A percentile compares a stretch with the other conserved stretches of the same genome.
Conservation (phyloP, 2,888 invertebrate species). For the Drosophila paucipuncta region DNA sequence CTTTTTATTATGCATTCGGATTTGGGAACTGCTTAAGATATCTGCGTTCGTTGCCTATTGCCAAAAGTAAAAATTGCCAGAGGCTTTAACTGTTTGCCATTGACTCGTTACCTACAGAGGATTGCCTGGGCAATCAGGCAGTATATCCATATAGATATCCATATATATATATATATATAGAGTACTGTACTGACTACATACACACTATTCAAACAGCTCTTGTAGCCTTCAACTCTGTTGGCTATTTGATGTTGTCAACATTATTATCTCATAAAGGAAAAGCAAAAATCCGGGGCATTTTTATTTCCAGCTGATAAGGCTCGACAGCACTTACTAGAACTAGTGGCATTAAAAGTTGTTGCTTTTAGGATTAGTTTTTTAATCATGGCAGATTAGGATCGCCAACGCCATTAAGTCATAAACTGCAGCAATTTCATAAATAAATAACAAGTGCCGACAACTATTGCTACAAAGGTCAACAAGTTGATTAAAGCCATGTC, state of each 20-base stretch:
- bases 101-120: slow-evolving; percentile 7
- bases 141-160: neutral
- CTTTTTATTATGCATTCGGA: slow-evolving; percentile 20
- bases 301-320: slow-evolving; percentile 49
- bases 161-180: neutral
- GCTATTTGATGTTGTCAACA: slow-evolving; percentile 62
- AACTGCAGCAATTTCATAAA: slow-evolving; percentile 39
- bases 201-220: neutral
- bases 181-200: neutral
- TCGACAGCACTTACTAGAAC: slow-evolving; percentile 17
- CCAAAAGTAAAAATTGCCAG: slow-evolving; percentile 28
- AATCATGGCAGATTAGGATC: slow-evolving; percentile 36
- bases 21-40: slow-evolving; percentile 7
- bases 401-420: slow-evolving; percentile 51
- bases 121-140: slow-evolving; percentile 7
- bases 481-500: slow-evolving; percentile 52
- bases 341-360: slow-evolving; percentile 36
- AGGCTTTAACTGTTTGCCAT: slow-evolving; percentile 37
- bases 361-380: slow-evolving; percentile 30
- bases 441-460: slow-evolving; percentile 32
- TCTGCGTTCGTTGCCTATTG: neutral
- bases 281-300: slow-evolving; percentile 48
- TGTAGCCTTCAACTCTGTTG: neutral
- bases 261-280: slow-evolving; percentile 62
- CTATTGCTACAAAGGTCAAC: slow-evolving; percentile 66